phyloP scores from a whole-genome alignment of 1,140 invertebrate species.

The Yoshiicerus persimilis region DNA sequence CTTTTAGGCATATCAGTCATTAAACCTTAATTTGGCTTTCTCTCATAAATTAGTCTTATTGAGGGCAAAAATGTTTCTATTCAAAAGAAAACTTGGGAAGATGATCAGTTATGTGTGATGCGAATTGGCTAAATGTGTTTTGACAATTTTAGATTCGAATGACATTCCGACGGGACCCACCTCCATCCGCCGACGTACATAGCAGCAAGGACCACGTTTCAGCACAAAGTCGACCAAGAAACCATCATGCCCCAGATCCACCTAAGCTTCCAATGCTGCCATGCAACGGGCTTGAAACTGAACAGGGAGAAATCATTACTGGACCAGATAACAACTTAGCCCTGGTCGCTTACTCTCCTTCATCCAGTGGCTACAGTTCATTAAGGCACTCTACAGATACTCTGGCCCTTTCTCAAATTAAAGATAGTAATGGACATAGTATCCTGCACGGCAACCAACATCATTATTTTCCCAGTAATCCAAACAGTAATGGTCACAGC shows the following conservation, averaged over 20 bases:
- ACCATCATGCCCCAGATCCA: slow-evolving; percentile 46
- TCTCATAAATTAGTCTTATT: too few species aligned
- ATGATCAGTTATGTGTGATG: too few species aligned
- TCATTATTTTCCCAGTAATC: slow-evolving; percentile 20
- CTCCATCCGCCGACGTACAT: slow-evolving; percentile 25
- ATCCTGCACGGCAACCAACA: slow-evolving; percentile 14
- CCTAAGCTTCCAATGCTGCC: neutral
- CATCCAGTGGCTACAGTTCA: slow-evolving; percentile 47
- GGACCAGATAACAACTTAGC: slow-evolving; percentile 19
- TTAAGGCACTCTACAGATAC: slow-evolving; percentile 44
- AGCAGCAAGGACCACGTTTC: slow-evolving; percentile 40
- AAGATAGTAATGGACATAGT: slow-evolving; percentile 1
- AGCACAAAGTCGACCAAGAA: slow-evolving; percentile 35
- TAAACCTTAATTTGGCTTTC: too few species aligned
- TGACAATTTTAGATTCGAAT: slow-evolving; percentile 41
- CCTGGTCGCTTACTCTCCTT: slow-evolving; percentile 38
- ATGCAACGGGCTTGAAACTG: neutral
- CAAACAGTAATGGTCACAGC: neutral
- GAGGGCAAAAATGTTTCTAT: too few species aligned
- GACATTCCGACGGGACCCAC: slow-evolving; percentile 45
- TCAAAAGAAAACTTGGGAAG: too few species aligned
- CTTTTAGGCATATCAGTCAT: too few species aligned
- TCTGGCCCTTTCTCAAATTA: slow-evolving; percentile 1
- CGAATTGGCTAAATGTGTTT: neutral
- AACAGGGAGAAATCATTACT: slow-evolving; percentile 30